phyloP scores from a whole-genome alignment of 1,140 invertebrate genomes.

The Cyrtorhinus lividipennis region DNA sequence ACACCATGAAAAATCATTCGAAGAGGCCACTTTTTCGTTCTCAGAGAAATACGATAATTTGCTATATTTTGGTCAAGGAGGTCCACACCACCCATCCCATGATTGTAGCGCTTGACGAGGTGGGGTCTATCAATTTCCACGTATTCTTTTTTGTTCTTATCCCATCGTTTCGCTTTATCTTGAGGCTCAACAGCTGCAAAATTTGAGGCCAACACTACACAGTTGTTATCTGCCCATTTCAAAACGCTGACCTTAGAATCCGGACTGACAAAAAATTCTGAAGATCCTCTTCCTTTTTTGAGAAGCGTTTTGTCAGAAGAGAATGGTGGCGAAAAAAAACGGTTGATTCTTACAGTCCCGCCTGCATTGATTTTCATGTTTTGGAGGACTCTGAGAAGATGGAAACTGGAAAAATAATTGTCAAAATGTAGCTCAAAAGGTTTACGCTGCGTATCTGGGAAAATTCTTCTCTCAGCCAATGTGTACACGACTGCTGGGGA shows the following conservation, averaged over 20 bases:
- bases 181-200: conserved; percentile 30
- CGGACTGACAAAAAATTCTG: no score
- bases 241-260: conserved; percentile 22
- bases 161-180: conserved; percentile 29
- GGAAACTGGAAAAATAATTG: conserved; percentile 28
- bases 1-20: conserved; percentile 24
- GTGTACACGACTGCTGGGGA: conserved; percentile 5
- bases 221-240: conserved; percentile 32
- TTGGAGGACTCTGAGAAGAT: conserved; percentile 29
- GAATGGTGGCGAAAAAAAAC: conserved; percentile 22
- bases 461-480: not conserved
- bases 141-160: conserved; percentile 20
- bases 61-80: conserved; percentile 24
- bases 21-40: conserved; percentile 27
- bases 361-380: conserved; percentile 29
- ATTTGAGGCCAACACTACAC: conserved; percentile 31
- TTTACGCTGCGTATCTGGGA: not conserved
- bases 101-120: conserved; percentile 23
- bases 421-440: conserved; percentile 20
- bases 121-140: not conserved
- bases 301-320: not conserved
- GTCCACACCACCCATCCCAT: conserved; percentile 27
- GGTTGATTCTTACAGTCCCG: conserved; percentile 28
- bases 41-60: conserved; percentile 25
- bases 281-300: not conserved